phyloP scores from a whole-genome alignment of 2,797 vertebrate genomes.

The Octomys mimax region DNA sequence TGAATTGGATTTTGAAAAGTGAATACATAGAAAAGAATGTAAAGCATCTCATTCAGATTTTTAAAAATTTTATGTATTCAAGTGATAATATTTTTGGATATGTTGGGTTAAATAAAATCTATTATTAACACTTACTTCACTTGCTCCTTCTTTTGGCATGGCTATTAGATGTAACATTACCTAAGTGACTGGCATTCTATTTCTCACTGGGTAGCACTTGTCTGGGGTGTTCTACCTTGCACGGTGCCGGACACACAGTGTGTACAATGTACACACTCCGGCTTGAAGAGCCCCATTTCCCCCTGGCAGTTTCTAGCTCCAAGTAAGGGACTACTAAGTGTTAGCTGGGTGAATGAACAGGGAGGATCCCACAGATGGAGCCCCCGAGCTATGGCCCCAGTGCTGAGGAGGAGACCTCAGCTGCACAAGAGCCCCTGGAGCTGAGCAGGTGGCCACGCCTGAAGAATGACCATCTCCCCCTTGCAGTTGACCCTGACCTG shows the following conservation, averaged over 20 bases:
- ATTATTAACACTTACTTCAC: neutral
- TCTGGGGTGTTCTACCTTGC: neutral
- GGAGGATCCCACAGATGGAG: neutral
- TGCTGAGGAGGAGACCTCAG: constrained; percentile 45
- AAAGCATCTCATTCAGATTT: neutral
- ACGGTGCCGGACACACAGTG: accelerated
- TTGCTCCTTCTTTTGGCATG: neutral
- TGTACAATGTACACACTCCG: accelerated
- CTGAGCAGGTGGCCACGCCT: constrained; percentile 65
- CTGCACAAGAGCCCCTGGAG: neutral
- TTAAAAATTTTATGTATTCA: neutral
- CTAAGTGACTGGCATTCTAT: neutral
- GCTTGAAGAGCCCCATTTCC: too few relatives aligned
- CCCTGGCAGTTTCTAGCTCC: neutral
- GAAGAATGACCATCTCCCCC: constrained; percentile 42
- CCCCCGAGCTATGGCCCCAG: neutral
- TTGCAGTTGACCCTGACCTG: constrained; percentile 76
- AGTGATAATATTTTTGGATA: neutral
- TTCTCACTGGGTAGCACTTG: neutral
- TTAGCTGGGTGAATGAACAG: neutral
- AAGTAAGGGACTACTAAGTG: neutral
- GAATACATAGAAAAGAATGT: neutral
- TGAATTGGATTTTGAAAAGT: neutral
- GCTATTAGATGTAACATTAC: neutral
- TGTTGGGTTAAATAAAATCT: neutral